Evolutionary conservation across 2,888 invertebrate species (phyloP), one percentile per base, ranked within the genome.

Genomic region (Dicycla oo): DNA sequence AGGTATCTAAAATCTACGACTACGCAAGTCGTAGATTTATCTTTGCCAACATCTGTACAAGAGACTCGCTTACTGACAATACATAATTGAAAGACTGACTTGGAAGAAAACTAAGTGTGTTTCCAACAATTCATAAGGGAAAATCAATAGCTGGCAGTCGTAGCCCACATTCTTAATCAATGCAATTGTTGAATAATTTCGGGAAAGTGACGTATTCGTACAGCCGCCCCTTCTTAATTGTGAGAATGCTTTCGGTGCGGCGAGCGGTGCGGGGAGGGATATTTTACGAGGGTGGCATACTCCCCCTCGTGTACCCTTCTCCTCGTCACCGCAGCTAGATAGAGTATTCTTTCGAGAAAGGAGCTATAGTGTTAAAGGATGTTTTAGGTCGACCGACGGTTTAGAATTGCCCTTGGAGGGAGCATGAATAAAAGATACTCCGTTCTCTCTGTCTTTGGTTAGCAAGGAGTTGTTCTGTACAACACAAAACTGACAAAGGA

Each of bases 241-340:
- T 80, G 70, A 77, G 64, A 75, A 74, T 47, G 74, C 66, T 65
- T 80, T 75, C 62, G 69, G 65, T 26, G 70, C 63, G 66, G 65
- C 70, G 61, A 10, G 64, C 63, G 60, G 58, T 8, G 47, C 51
- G 15, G 58, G 58, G 56, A 30, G 62, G 45, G 69, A 61, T 45
- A 75, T 49, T 80, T 85, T 78, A 78, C 47, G 78, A 81, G 83
- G 78, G 86, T 78, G 62, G 45, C 65, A 26, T 66, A 47, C 70
- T n/a, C 23, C 40, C n/a, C 34, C 54, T 49, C 47, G 49, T 53
- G 51, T 69, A 80, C 68, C 73, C 68, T 73, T 72, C 72, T 54
- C 66, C 51, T 71, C 60, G 54, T 57, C 66, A 67, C 66, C 66
- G n/a, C 84, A 69, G 66, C 45, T 56, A 57, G 40, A 82, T 56